Conservation (phyloP, 2,113 vertebrate species). For the Corythaixoides concolor region DNA sequence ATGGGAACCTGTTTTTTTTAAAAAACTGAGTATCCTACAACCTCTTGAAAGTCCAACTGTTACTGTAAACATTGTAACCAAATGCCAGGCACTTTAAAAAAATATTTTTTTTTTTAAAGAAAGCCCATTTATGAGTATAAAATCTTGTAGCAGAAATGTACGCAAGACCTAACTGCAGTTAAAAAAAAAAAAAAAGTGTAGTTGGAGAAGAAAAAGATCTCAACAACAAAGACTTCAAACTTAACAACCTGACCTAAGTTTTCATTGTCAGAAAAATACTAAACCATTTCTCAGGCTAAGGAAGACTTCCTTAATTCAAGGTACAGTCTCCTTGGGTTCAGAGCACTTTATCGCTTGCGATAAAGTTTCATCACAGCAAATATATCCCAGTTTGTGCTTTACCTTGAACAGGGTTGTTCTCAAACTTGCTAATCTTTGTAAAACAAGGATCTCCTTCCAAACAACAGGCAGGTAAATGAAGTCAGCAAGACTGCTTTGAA, state of each 20-base stretch:
- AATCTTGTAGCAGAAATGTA: neutral
- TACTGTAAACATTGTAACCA: neutral
- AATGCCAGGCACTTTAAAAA: neutral
- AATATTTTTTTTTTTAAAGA: too few relatives aligned
- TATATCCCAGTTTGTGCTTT: neutral
- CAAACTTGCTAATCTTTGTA: neutral
- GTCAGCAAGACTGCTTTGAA: neutral
- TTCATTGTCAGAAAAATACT: neutral
- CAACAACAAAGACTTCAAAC: neutral
- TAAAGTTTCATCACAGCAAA: neutral
- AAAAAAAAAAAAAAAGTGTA: neutral
- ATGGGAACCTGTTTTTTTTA: accelerated
- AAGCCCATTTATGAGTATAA: neutral
- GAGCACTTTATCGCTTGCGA: neutral
- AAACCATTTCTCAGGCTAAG: neutral
- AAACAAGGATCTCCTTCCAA: neutral
- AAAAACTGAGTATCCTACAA: neutral
- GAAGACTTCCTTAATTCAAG: neutral
- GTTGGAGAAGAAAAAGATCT: neutral
- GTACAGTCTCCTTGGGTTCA: neutral
- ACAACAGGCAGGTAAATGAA: neutral
- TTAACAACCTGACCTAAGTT: neutral
- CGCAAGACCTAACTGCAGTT: accelerated
- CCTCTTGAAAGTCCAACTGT: neutral
- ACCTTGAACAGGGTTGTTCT: neutral